Percentiles rank a stretch among this genome's conserved stretches.
Evolutionary conservation across 2,797 vertebrate species (phyloP).

Genomic region (Micromesistius poutassou): DNA sequence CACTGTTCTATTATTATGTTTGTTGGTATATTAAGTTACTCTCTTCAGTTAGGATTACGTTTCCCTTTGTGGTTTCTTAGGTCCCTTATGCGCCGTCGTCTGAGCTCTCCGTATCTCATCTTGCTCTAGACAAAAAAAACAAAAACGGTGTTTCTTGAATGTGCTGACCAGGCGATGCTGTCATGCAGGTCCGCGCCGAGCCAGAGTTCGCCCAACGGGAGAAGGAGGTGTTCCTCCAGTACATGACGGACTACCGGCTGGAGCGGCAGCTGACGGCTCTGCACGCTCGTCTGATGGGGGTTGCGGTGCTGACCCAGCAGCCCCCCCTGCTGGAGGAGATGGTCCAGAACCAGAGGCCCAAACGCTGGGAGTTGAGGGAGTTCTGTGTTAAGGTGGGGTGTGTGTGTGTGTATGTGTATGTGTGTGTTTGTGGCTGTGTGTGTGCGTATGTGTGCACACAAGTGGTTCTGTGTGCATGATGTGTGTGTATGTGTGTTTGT

Average conservation of each 20-base stretch:
- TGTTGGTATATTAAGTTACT: not conserved
- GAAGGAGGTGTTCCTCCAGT: conserved; percentile 67
- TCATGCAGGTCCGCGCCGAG: conserved; percentile 55
- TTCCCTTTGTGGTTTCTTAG: not conserved
- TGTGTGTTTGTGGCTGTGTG: too few relatives aligned
- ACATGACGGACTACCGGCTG: conserved; percentile 64
- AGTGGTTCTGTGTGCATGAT: not conserved
- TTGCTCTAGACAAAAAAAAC: not conserved
- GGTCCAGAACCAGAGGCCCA: conserved; percentile 61
- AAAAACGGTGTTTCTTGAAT: not conserved
- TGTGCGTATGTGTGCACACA: too few relatives aligned
- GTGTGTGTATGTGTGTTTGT: too few relatives aligned
- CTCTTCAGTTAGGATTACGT: not conserved
- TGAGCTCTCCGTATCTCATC: not conserved
- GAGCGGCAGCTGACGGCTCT: conserved; percentile 70
- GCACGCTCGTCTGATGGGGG: conserved; percentile 66
- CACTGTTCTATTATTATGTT: not conserved
- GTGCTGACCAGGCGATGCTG: not conserved
- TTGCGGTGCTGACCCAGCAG: conserved; percentile 58
- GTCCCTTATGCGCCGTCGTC: not conserved
- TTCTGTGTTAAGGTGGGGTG: conserved; percentile 70
- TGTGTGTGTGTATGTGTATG: not conserved
- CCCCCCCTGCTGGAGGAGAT: conserved; percentile 68
- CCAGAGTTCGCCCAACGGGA: conserved; percentile 61
- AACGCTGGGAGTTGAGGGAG: conserved; percentile 67